A percentile compares a stretch with the other conserved stretches of the same genome.
These are phyloP conservation scores for Caenorhabditis sp. DNA, from an alignment of 2,888 invertebrate genomes.

Conservation along the genomic window DNA sequence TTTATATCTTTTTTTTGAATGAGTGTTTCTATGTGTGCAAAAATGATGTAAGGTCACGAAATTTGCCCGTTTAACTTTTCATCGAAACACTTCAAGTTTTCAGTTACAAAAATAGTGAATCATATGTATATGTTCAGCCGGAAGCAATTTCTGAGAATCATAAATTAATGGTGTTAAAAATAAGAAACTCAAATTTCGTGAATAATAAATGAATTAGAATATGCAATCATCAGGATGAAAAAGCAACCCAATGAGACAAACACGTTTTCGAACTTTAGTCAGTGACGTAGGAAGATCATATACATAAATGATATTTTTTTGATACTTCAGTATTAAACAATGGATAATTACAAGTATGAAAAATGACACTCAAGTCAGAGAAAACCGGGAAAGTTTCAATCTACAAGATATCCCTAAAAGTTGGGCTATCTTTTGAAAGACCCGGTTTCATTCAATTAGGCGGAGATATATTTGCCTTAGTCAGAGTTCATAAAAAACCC, in stretches of 20 bases:
- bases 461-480: no score
- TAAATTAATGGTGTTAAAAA: no score
- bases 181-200: no score
- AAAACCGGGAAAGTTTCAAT: no score
- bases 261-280: background rate
- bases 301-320: background rate
- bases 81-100: background rate
- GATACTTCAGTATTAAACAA: background rate
- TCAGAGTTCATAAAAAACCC: no score
- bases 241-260: background rate
- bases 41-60: conserved; percentile 1
- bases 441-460: no score
- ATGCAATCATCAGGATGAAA: background rate
- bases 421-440: no score
- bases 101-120: background rate
- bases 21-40: background rate
- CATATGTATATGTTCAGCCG: background rate
- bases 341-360: no score
- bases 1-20: background rate
- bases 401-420: no score
- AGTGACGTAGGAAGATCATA: background rate
- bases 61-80: background rate
- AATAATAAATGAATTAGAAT: no score
- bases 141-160: background rate
- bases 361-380: no score